A percentile compares a stretch with the other conserved stretches of the same genome.
Conservation (phyloP, 2,797 vertebrate genomes). For the Artibeus jamaicensis region DNA sequence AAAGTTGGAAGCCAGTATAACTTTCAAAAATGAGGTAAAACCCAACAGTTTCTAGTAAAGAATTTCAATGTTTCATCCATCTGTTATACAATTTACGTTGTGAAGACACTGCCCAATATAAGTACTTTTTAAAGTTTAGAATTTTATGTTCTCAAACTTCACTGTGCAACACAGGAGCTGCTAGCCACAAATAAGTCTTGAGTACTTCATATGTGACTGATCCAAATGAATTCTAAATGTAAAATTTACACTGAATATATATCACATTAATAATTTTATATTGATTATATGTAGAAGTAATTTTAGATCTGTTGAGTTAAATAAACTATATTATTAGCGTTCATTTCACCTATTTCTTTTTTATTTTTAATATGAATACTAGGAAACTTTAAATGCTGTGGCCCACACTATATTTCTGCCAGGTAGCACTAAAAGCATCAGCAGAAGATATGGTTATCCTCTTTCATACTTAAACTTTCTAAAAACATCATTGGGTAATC, state of each 20-base stretch:
- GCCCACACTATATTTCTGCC: background rate
- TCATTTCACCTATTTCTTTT: background rate
- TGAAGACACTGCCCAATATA: background rate
- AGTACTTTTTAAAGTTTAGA: background rate
- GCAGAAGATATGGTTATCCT: background rate
- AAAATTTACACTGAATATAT: background rate
- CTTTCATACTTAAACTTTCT: background rate
- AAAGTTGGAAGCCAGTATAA: background rate
- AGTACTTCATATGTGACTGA: background rate
- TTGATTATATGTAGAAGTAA: background rate
- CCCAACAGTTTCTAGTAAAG: background rate
- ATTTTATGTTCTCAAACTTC: conserved; percentile 17
- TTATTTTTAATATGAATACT: background rate
- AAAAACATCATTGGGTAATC: background rate
- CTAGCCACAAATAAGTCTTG: background rate
- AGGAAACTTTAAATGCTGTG: conserved; percentile 20
- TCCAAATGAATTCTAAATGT: background rate
- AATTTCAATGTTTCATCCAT: conserved; percentile 33
- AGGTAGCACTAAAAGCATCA: background rate
- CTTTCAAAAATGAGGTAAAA: background rate
- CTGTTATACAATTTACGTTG: background rate
- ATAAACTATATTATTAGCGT: background rate
- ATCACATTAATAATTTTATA: conserved; percentile 4
- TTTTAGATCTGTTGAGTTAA: background rate
- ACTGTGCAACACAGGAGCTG: background rate